phyloP scores from a whole-genome alignment of 2,888 invertebrate genomes.

The Drosophila macrospina region DNA sequence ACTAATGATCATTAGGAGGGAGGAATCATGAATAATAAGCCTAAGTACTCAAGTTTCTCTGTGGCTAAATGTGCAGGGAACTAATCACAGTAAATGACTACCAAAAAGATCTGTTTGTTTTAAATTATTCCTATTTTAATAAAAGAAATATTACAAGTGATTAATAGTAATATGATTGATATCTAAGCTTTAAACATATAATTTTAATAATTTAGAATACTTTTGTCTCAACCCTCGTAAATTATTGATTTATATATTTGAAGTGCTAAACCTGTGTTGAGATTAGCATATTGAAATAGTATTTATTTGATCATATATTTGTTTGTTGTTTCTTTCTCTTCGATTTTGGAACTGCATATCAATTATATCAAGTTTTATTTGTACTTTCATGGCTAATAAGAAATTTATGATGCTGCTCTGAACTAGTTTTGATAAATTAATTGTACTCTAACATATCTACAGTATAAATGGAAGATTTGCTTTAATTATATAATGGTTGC shows the following conservation, averaged over 20 bases:
- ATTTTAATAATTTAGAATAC: neutral
- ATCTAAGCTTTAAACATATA: too few relatives aligned
- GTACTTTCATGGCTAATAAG: conserved; percentile 3
- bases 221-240: conserved; percentile 5
- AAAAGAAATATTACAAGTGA: too few relatives aligned
- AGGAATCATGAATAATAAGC: conserved; percentile 16
- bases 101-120: neutral
- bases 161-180: too few relatives aligned
- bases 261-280: neutral
- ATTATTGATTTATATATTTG: neutral
- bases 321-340: conserved; percentile 6
- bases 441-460: neutral
- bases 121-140: neutral
- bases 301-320: neutral
- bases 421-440: conserved; percentile 21
- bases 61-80: neutral
- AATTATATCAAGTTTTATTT: conserved; percentile 6
- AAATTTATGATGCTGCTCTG: conserved; percentile 25
- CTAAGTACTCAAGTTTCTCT: neutral
- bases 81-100: conserved; percentile 3
- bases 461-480: neutral
- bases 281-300: conserved; percentile 13
- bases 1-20: conserved; percentile 14
- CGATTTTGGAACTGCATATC: conserved; percentile 8
- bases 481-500: conserved; percentile 4